Percentiles rank a stretch among this genome's conserved stretches.
phyloP scores from a whole-genome alignment of 2,888 invertebrate genomes.

The Diplazon laetatorius region DNA sequence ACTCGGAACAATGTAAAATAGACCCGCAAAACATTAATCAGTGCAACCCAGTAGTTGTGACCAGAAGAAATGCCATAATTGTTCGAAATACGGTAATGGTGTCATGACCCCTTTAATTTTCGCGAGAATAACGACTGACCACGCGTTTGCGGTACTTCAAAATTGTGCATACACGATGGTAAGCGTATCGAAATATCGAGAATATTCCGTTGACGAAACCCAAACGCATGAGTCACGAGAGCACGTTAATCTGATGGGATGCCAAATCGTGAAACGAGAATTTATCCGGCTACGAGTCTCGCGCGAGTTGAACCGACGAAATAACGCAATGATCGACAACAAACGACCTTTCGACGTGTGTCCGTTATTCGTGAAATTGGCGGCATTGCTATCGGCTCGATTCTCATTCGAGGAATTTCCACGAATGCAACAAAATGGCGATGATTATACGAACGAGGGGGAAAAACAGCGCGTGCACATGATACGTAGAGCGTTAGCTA shows the following conservation, averaged over 20 bases:
- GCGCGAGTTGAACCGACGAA: constrained; percentile 24
- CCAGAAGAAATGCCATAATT: no score
- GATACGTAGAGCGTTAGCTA: no score
- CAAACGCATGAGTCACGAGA: constrained; percentile 37
- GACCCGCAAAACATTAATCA: no score
- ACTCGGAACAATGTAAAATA: no score
- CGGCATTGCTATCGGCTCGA: constrained; percentile 33
- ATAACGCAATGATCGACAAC: constrained; percentile 44
- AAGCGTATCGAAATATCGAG: constrained; percentile 59
- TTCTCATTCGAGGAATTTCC: background rate
- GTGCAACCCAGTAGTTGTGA: no score
- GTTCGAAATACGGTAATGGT: no score
- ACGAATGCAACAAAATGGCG: background rate
- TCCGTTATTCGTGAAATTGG: constrained; percentile 51
- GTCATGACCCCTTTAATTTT: no score
- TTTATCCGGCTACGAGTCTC: constrained; percentile 53
- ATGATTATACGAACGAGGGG: background rate
- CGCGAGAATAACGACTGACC: background rate
- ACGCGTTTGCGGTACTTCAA: constrained; percentile 1
- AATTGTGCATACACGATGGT: background rate
- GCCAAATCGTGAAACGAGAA: constrained; percentile 58
- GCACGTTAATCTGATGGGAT: constrained; percentile 59
- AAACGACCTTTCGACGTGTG: constrained; percentile 33
- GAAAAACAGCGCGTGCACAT: background rate
- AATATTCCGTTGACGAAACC: constrained; percentile 56